A percentile compares a stretch with the other conserved stretches of the same genome.
These are phyloP conservation scores for Tachina grossa DNA, from an alignment of 2,888 invertebrate genomes.

Conservation along the genomic window DNA sequence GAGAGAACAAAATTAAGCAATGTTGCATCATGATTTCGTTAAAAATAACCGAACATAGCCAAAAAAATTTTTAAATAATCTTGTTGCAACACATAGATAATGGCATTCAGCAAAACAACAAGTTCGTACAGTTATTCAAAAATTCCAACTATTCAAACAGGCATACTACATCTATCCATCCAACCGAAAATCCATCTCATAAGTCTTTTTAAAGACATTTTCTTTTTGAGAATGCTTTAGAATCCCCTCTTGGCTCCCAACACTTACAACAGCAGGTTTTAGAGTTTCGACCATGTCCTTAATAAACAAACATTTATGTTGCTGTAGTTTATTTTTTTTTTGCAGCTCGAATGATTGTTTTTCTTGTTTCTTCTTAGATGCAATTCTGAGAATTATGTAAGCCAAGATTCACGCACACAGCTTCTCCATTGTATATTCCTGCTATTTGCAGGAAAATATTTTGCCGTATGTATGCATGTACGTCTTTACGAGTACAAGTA, in stretches of 20 bases:
- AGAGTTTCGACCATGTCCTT: conserved; percentile 49
- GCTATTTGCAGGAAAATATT: conserved; percentile 9
- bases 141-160: not conserved
- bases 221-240: conserved; percentile 27
- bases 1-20: conserved; percentile 5
- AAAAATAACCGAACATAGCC: conserved; percentile 46
- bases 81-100: not conserved
- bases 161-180: conserved; percentile 3
- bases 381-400: conserved; percentile 54
- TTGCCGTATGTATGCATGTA: not conserved
- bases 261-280: not conserved
- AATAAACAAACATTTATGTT: conserved; percentile 37
- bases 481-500: conserved; percentile 43
- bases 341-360: conserved; percentile 40
- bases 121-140: conserved; percentile 22
- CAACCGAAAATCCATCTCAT: conserved; percentile 18
- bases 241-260: conserved; percentile 1
- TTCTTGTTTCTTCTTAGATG: conserved; percentile 13
- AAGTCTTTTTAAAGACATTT: conserved; percentile 47
- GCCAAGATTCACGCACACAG: conserved; percentile 38
- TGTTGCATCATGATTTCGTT: conserved; percentile 54
- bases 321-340: not conserved
- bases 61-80: conserved; percentile 53
- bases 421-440: conserved; percentile 16
- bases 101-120: conserved; percentile 26